Conservation (phyloP, 64 coral and sea anemone species). For the Hydrozoanthus tunicans region DNA sequence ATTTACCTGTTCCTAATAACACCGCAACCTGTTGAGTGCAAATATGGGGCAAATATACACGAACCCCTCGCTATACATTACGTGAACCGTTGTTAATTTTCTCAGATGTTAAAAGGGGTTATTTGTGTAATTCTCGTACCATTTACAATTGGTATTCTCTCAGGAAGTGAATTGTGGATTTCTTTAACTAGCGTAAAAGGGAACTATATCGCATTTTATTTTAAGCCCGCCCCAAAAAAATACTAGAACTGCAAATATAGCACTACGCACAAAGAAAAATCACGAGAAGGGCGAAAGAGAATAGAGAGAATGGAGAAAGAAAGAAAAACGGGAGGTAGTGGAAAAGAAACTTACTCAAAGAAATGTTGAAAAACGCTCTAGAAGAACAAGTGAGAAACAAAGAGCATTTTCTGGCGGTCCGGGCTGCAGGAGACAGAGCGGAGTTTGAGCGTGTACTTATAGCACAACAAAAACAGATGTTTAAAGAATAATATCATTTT, state of each 20-base stretch:
- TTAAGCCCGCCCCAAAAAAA: no score
- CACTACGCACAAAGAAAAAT: constrained; percentile 91
- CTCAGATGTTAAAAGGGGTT: no score
- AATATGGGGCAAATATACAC: no score
- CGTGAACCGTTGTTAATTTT: no score
- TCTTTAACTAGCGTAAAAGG: no score
- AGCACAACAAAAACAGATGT: constrained; percentile 85
- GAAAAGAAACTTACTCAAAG: constrained; percentile 85
- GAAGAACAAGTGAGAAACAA: constrained; percentile 93
- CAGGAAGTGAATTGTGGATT: no score
- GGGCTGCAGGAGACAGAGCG: constrained; percentile 90
- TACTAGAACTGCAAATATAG: neutral
- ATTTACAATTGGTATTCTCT: no score
- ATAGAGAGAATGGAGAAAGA: constrained; percentile 79
- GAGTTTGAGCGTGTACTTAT: constrained; percentile 95
- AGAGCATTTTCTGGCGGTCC: constrained; percentile 94
- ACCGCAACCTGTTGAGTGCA: no score
- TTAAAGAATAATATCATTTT: constrained; percentile 64
- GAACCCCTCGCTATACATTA: no score
- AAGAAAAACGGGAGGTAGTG: constrained; percentile 90
- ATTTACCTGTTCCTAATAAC: no score
- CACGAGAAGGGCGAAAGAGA: constrained; percentile 91
- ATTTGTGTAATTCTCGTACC: no score
- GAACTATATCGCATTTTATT: no score
- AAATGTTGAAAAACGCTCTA: constrained; percentile 80